Evolutionary conservation across 2,888 invertebrate genomes (phyloP).

Genomic region (Plagodis dolabraria): DNA sequence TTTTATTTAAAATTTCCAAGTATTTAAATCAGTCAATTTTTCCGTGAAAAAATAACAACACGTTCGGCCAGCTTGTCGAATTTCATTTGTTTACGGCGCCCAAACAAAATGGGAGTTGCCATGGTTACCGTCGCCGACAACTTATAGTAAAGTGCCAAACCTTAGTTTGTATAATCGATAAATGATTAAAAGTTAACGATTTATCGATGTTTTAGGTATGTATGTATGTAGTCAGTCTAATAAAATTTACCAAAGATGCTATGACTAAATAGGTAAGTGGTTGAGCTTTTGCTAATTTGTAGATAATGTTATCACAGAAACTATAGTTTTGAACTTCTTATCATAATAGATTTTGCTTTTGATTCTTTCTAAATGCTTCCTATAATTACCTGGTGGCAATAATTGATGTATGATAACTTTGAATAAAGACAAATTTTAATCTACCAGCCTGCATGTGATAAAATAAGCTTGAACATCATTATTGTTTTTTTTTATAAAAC

Average conservation of each 20-base stretch:
- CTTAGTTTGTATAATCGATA: constrained; percentile 62
- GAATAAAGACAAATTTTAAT: no score
- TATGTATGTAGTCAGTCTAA: no score
- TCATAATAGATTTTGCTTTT: no score
- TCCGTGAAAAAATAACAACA: constrained; percentile 52
- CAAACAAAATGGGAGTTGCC: constrained; percentile 69
- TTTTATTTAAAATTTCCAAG: constrained; percentile 47
- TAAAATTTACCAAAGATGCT: background rate
- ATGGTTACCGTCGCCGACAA: constrained; percentile 69
- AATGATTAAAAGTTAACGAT: constrained; percentile 36
- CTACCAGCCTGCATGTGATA: no score
- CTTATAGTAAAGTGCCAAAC: constrained; percentile 54
- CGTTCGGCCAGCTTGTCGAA: constrained; percentile 61
- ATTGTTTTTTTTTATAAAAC: no score
- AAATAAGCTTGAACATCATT: no score
- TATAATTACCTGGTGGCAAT: no score
- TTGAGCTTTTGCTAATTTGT: no score
- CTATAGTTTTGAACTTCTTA: no score
- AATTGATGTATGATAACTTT: no score
- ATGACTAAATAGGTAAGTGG: background rate
- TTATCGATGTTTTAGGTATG: constrained; percentile 28
- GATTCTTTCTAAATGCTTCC: no score
- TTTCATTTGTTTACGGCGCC: constrained; percentile 80
- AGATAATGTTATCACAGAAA: no score
- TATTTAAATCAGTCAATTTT: constrained; percentile 29